Base-by-base conservation (phyloP, 92 coral and sea anemone genomes). In the Palythoa grandiflora region DNA sequence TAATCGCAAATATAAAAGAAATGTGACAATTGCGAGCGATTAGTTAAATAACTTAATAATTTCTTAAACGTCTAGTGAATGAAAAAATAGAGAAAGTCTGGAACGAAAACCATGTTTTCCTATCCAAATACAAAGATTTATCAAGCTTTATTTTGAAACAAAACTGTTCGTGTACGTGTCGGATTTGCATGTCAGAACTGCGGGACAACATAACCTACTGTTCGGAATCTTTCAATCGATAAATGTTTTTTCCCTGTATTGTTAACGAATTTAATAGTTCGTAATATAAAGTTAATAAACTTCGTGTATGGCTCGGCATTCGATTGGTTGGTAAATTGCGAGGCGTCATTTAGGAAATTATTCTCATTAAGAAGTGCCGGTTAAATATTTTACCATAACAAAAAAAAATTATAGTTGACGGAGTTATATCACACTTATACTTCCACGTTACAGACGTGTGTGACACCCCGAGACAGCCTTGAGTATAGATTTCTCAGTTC, bases 341-440 rank as follows among this genome's bases (percentile, higher is more conserved):
- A 44, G 71, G 51, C 39, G 36, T 55, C 50, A 78, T 28, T 36
- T 53, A 28, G 28, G 28, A 28, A 28, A 28, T 28, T 28, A 28
- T 28, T 28, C 28, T 28, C 28, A 28, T 28, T 28, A 28, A 10
- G 44, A 59, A 72, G 19, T 8, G 53, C 72, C 10, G 39, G 85
- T 80, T 61, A 55, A 39, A 80, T 80, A 80, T 13, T 80, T 80
- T 80, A 61, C 84, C 38, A 40, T 61, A 9, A 47, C 57, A 63
- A 63, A 79, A 59, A 6, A n/a, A n/a, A n/a, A n/a, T n/a, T n/a
- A n/a, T 54, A 44, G 14, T 88, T 71, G 61, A 50, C 51, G 76
- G 38, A 21, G 20, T 83, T 28, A 28, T 28, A 28, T 28, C 28
- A 28, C 28, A 28, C 28, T 28, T 28, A 28, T 0, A 28, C 28